Evolutionary conservation across 1,140 invertebrate genomes (phyloP), one percentile per base, ranked within the genome.

Genomic region (Bombyx mandarina): DNA sequence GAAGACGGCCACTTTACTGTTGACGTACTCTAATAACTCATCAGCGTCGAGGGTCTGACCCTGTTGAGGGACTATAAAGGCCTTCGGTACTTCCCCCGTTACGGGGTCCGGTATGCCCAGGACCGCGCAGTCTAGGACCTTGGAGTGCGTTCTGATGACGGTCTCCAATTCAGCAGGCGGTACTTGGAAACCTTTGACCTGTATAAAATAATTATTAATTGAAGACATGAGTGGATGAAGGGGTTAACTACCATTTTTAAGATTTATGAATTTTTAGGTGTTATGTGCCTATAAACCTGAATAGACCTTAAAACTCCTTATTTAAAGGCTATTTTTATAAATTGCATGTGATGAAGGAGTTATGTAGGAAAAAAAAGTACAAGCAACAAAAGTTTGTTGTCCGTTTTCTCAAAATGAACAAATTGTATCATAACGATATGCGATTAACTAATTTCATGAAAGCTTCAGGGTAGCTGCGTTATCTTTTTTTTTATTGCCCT

Each of bases 121-220:
- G 1, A 98, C 96, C 1, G 93, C 95, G 1, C 92, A 95, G 73
- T 98, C 96, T 5, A 85, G 68, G 1, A 98, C 86, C 50, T 90
- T 91, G 0, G 93, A 92, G 84, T 97, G 94, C 45, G 88, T 89
- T 56, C 94, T 88, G 22, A 98, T 73, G 9, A 97, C 63, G 10
- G 90, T 93, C 88, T 98, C 96, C 35, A 98, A 73, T 81, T 97
- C 96, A 0, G 96, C 94, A 8, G 97, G 97, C 3, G 96, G 90
- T 8, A 98, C 96, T 93, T 97, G 91, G 72, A 89, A 91, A 0
- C 90, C 91, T 86, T 91, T 92, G 5, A 90, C 88, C 85, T 89
- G 65, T 44, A 79, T 78, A 62, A 45, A 45, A 47, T 47, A 45
- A 45, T 51, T 18, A n/a, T 9, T 50, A 50, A 9, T 50, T 7